Percentiles rank a stretch among this genome's conserved stretches.
Evolutionary conservation across 2,888 invertebrate genomes (phyloP).

Genomic region (Choreutis nemorana): DNA sequence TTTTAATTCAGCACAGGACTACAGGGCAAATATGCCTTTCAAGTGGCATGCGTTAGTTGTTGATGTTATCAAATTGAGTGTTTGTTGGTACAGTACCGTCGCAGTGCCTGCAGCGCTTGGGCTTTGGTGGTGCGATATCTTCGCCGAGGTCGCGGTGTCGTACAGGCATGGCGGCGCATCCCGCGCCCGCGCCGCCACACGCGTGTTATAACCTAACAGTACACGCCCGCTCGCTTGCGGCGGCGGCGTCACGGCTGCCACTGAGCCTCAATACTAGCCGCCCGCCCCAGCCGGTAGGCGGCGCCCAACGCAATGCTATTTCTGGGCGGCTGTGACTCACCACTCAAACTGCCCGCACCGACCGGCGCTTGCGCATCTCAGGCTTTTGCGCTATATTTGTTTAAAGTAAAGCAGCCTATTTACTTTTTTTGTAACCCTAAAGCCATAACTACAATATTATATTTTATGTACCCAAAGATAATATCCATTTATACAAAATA

Average conservation of each 20-base stretch:
- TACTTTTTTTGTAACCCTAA: background rate
- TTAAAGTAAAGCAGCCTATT: background rate
- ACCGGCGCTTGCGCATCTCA: conserved; percentile 52
- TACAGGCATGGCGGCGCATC: conserved; percentile 68
- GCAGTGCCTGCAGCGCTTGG: conserved; percentile 92
- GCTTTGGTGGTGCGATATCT: conserved; percentile 74
- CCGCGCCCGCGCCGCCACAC: conserved; percentile 60
- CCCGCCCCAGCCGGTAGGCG: conserved; percentile 65
- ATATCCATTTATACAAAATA: too few relatives aligned
- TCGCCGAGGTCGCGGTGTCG: conserved; percentile 66
- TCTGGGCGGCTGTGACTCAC: conserved; percentile 58
- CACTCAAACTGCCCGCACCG: conserved; percentile 38
- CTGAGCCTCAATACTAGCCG: conserved; percentile 49
- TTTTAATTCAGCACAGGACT: too few relatives aligned
- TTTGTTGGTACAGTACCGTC: conserved; percentile 71
- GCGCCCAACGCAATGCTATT: conserved; percentile 59
- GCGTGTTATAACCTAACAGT: conserved; percentile 21
- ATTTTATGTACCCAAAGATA: too few relatives aligned
- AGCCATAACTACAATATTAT: background rate
- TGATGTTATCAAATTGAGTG: too few relatives aligned
- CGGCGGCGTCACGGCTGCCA: conserved; percentile 60
- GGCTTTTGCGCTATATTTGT: conserved; percentile 33
- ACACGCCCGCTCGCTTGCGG: conserved; percentile 51
- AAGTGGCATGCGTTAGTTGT: too few relatives aligned
- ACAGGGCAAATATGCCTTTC: too few relatives aligned